Evolutionary conservation across 2,113 vertebrate genomes (phyloP).

Genomic region (Penelope pileata): DNA sequence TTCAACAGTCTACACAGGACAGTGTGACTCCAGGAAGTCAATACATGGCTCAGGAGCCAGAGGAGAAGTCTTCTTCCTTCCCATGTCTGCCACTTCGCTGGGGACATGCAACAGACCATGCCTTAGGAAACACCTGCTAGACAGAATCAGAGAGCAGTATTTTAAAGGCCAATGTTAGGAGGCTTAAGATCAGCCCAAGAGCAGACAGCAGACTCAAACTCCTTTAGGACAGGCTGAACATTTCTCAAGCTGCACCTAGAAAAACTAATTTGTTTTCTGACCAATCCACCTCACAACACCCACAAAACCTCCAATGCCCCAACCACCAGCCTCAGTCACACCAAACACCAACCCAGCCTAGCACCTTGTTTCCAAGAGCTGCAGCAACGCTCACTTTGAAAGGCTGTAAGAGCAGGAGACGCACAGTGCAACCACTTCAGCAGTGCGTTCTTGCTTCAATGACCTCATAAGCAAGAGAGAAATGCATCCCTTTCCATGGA

Average conservation of each 20-base stretch:
- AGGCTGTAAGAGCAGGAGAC: neutral
- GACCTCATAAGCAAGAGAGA: neutral
- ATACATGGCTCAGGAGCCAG: neutral
- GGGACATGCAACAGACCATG: neutral
- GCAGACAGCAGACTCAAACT: neutral
- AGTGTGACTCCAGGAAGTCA: neutral
- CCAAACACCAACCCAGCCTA: neutral
- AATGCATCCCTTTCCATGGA: neutral
- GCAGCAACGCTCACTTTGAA: accelerated
- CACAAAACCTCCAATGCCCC: neutral
- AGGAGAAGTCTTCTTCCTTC: neutral
- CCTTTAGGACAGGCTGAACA: neutral
- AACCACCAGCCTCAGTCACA: neutral
- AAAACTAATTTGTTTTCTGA: neutral
- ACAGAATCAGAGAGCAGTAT: neutral
- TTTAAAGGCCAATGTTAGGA: neutral
- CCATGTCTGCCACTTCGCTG: neutral
- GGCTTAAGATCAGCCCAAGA: neutral
- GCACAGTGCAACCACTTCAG: neutral
- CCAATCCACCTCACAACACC: neutral
- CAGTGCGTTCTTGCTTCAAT: neutral
- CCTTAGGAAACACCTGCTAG: neutral
- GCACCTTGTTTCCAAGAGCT: neutral
- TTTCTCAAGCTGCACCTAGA: neutral
- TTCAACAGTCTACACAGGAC: neutral